Percentiles rank a stretch among this genome's conserved stretches.
Conservation (phyloP, 2,888 invertebrate species). For the Biston stratarius region DNA sequence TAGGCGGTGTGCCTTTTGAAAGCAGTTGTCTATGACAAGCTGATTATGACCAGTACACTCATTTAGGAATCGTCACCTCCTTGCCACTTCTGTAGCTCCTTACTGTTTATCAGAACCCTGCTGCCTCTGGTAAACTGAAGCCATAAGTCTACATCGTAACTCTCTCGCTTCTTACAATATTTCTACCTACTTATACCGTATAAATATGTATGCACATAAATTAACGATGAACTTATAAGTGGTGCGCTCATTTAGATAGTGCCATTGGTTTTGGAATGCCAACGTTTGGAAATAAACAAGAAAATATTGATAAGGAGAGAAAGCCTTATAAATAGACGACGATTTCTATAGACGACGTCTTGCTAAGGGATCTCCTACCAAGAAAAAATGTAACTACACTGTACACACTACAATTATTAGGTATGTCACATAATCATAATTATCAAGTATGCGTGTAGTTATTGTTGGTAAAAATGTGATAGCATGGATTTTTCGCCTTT, state of each 20-base stretch:
- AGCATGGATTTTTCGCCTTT: no score
- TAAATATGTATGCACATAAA: slow-evolving; percentile 71
- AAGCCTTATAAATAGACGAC: neutral
- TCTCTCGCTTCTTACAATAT: slow-evolving; percentile 79
- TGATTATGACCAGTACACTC: neutral
- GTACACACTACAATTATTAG: no score
- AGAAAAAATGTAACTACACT: no score
- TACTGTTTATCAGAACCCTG: slow-evolving; percentile 15
- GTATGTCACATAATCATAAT: no score
- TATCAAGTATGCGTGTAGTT: no score
- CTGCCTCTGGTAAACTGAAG: slow-evolving; percentile 75
- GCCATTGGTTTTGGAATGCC: slow-evolving; percentile 32
- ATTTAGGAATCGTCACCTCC: neutral
- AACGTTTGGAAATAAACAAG: slow-evolving; percentile 23
- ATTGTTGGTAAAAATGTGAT: no score
- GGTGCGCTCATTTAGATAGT: slow-evolving; percentile 42
- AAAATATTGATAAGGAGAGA: neutral
- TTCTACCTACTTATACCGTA: slow-evolving; percentile 65
- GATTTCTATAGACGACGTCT: no score
- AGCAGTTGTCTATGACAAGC: no score
- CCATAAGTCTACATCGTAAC: slow-evolving; percentile 85
- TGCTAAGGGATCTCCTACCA: no score
- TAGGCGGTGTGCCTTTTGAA: no score
- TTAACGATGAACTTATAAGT: slow-evolving; percentile 58
- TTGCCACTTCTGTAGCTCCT: neutral